Conservation (phyloP, 2,113 vertebrate species). For the Tragelaphus scriptus region DNA sequence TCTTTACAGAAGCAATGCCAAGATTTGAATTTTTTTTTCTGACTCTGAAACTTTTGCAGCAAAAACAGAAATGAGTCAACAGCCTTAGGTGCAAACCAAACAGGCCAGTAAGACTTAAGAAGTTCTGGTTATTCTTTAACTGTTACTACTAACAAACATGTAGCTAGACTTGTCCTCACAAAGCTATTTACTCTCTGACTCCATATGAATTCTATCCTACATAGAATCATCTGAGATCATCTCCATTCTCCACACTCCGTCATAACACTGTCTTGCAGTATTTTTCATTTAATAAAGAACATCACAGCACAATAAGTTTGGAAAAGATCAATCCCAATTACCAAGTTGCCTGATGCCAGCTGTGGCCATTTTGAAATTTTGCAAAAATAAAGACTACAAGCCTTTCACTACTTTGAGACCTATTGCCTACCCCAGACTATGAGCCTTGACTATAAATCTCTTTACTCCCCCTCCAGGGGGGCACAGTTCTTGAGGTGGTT, state of each 20-base stretch:
- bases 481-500: background rate
- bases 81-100: background rate
- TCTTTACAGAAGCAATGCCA: background rate
- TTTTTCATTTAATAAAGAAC: background rate
- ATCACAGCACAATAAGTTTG: background rate
- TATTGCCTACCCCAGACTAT: background rate
- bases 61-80: background rate
- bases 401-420: background rate
- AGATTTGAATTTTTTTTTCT: background rate
- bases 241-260: background rate
- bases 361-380: background rate
- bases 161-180: background rate
- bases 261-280: background rate
- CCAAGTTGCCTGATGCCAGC: background rate
- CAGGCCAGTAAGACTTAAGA: background rate
- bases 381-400: background rate
- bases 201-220: background rate
- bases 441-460: background rate
- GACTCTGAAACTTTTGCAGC: background rate
- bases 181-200: background rate
- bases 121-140: background rate
- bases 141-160: background rate
- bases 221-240: no score
- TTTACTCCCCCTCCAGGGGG: background rate
- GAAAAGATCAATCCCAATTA: background rate